These are phyloP conservation scores for Athalia rosae DNA, from an alignment of 2,888 invertebrate species.

Conservation along the genomic window DNA sequence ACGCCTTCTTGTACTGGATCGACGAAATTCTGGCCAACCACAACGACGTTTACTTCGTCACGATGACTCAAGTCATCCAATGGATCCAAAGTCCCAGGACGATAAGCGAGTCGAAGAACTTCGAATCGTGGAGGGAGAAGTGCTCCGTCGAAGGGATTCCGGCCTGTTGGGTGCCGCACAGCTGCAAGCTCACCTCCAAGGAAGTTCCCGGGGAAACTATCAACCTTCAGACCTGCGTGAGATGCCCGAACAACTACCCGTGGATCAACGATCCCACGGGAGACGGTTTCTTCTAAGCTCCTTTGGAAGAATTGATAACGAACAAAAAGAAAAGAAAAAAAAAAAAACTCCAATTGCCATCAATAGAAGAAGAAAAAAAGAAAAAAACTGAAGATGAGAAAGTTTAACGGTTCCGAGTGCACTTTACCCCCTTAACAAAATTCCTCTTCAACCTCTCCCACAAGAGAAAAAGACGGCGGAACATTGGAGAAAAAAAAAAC, in stretches of 20 bases:
- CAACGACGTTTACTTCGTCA: conserved; percentile 95
- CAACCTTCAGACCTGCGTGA: conserved; percentile 93
- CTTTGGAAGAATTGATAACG: background rate
- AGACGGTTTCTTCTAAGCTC: conserved; percentile 90
- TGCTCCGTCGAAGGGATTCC: conserved; percentile 89
- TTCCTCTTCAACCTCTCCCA: no score
- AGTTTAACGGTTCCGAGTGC: background rate
- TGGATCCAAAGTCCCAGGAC: conserved; percentile 96
- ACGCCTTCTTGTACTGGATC: conserved; percentile 95
- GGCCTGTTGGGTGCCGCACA: conserved; percentile 91
- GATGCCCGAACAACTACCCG: conserved; percentile 96
- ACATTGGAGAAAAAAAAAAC: no score
- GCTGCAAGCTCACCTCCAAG: conserved; percentile 93
- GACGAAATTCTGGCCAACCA: conserved; percentile 90
- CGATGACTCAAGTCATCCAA: conserved; percentile 97
- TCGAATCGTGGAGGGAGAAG: conserved; percentile 96
- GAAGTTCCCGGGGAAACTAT: conserved; percentile 96
- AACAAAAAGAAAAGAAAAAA: background rate
- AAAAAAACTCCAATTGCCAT: background rate
- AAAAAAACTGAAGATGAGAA: background rate
- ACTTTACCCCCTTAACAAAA: no score
- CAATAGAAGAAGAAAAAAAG: background rate
- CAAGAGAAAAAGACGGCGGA: no score
- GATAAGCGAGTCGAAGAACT: conserved; percentile 89
- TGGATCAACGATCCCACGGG: conserved; percentile 95